Evolutionary conservation across 2,888 invertebrate species (phyloP).

Genomic region (Pseudeuparius sepicola): DNA sequence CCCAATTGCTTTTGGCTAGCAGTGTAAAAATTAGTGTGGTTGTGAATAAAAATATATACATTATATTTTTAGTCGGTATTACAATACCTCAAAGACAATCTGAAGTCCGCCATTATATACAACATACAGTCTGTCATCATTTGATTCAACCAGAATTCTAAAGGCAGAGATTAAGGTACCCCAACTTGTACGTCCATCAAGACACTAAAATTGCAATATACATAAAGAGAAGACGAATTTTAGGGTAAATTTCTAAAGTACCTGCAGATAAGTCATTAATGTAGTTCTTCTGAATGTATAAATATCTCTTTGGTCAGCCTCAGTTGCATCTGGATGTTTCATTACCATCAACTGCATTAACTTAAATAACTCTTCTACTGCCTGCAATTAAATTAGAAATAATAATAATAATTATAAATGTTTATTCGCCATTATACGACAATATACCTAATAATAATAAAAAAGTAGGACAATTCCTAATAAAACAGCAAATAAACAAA

Average conservation of each 20-base stretch:
- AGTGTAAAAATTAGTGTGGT: no score
- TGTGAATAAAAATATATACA: no score
- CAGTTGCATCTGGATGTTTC: constrained; percentile 68
- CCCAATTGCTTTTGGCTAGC: no score
- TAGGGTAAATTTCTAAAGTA: no score
- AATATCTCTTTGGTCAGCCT: constrained; percentile 72
- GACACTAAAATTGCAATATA: constrained; percentile 40
- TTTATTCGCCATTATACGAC: no score
- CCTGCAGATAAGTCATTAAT: constrained; percentile 77
- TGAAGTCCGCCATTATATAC: constrained; percentile 85
- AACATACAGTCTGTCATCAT: constrained; percentile 80
- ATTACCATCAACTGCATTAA: constrained; percentile 81
- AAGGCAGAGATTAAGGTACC: constrained; percentile 86
- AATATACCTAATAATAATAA: no score
- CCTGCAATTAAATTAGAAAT: constrained; percentile 39
- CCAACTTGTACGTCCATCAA: constrained; percentile 89
- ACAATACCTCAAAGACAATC: constrained; percentile 60
- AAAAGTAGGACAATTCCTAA: no score
- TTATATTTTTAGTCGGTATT: no score
- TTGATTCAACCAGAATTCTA: constrained; percentile 78
- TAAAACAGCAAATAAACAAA: no score
- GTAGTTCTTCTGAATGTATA: constrained; percentile 76
- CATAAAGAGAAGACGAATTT: no score
- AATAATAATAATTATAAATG: no score
- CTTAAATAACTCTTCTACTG: constrained; percentile 86